Conservation (phyloP, 2,888 invertebrate species). For the Tenthredo scrophulariae region DNA sequence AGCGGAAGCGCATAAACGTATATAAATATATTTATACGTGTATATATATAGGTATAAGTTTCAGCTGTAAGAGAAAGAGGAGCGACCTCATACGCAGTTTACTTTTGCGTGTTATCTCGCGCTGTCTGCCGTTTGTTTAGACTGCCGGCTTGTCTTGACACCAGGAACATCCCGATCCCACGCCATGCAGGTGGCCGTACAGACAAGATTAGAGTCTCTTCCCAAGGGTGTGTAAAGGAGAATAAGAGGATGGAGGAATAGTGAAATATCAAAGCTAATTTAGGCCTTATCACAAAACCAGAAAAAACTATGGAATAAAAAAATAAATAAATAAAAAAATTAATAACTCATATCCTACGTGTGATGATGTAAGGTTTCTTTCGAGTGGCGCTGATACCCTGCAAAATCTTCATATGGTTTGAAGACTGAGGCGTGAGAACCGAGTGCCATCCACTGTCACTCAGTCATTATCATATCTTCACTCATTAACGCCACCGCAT, state of each 20-base stretch:
- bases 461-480: constrained; percentile 50
- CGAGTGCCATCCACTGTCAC: constrained; percentile 49
- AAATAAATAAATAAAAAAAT: background rate
- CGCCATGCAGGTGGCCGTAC: constrained; percentile 67
- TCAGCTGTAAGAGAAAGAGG: background rate
- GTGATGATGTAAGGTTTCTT: background rate
- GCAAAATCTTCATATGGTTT: background rate
- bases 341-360: background rate
- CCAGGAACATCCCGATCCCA: constrained; percentile 66
- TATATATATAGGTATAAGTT: background rate
- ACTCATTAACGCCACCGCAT: constrained; percentile 46
- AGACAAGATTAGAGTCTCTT: constrained; percentile 36
- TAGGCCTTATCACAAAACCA: background rate
- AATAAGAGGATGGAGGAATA: background rate
- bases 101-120: constrained; percentile 58
- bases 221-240: background rate
- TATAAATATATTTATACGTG: background rate
- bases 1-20: background rate
- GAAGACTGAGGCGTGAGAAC: constrained; percentile 43
- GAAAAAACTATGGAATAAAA: background rate
- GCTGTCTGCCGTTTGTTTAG: constrained; percentile 66
- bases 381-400: background rate
- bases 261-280: background rate
- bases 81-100: background rate
- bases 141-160: constrained; percentile 63